phyloP scores from a whole-genome alignment of 2,797 vertebrate species.

The Propithecus perrieri region DNA sequence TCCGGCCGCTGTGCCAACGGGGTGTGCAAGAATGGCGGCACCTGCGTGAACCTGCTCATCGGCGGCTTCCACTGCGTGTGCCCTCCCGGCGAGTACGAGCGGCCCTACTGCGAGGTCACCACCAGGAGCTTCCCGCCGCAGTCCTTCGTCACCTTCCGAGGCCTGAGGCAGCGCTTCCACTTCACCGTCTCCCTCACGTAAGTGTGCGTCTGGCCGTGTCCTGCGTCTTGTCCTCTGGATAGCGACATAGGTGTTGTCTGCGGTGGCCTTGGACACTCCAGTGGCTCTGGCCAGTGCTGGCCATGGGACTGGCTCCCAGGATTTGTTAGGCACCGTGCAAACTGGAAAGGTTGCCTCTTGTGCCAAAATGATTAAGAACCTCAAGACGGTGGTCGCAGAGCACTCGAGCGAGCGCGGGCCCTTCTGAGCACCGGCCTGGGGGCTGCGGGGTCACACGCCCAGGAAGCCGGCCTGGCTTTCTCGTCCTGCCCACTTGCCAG shows the following conservation, averaged over 20 bases:
- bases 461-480: rapidly evolving
- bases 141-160: conserved; percentile 98
- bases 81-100: conserved; percentile 91
- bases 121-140: conserved; percentile 95
- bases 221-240: rapidly evolving
- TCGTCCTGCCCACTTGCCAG: background rate
- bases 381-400: background rate
- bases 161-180: conserved; percentile 97
- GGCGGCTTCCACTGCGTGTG: conserved; percentile 97
- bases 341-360: too few species aligned
- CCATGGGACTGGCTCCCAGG: background rate
- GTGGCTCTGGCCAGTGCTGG: background rate
- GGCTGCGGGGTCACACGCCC: rapidly evolving
- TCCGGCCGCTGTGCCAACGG: conserved; percentile 93
- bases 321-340: rapidly evolving
- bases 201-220: conserved; percentile 69
- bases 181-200: conserved; percentile 96
- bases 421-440: rapidly evolving
- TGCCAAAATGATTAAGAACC: background rate
- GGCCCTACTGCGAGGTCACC: conserved; percentile 97
- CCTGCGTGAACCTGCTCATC: conserved; percentile 93
- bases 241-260: conserved; percentile 81
- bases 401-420: rapidly evolving
- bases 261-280: rapidly evolving
- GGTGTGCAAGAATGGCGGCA: conserved; percentile 96